Base-by-base conservation (phyloP, 1,140 invertebrate species). In the Drosophila eugracilis region DNA sequence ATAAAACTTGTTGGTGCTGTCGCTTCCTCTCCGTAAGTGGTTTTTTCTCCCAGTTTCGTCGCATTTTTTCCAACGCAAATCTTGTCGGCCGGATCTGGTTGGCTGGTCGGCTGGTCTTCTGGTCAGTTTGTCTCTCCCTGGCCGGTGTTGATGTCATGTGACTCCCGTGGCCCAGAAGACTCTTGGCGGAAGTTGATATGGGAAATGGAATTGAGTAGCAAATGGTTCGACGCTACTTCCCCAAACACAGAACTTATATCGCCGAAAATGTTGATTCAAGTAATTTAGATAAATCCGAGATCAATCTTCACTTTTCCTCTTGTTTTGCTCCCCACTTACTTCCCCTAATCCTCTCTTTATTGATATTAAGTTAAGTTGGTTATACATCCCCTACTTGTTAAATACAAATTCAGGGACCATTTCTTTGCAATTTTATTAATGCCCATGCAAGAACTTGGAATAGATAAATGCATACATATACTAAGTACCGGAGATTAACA, bases 21-120 rank as follows among this genome's bases (percentile, higher is more conserved):
- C 79, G 75, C 75, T 84, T 84, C 79, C 79, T 85, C 79, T 84
- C 72, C 75, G 80, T 71, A 79, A 84, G 80, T 70, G 75, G 75
- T 85, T 84, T 79, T 84, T 84, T 60, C 7, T 26, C 21, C 14
- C 37, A 26, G 26, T 71, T 19, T 17, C 30, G 41, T 39, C 44
- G 60, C 55, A 39, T 63, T 70, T 36, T 47, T 19, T 55, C 41
- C 55, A 62, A 75, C 54, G 45, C 36, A 58, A 83, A 78, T 78
- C 79, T 76, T 75, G 75, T 75, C 60, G 47, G 19, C 12, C 19
- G 65, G 47, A 22, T 19, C 19, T 41, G 28, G 42, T 65, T 21
- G 41, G 10, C 30, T 67, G 32, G 42, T 65, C 28, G 41, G 10
- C 30, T 67, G 32, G 58, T 55, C 34, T 50, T 9, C 15, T 22